Base-by-base conservation (phyloP, 1,140 invertebrate genomes). In the Drosophila burlai region DNA sequence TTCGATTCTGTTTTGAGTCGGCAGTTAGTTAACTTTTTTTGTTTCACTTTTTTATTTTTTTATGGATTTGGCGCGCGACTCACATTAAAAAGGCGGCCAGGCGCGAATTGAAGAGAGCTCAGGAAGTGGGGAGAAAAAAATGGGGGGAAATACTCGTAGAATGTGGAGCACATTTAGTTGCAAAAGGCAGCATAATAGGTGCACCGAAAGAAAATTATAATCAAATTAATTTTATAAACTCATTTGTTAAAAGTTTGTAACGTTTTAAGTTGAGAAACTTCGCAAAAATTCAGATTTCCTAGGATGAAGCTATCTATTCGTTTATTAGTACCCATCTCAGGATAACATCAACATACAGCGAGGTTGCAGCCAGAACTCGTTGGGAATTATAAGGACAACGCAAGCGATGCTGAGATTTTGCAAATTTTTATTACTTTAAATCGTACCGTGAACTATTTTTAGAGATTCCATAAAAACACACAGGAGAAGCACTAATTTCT, bases 11-110 rank as follows among this genome's bases (percentile, higher is more conserved):
- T 73, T 73, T 72, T 59, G 29, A 49, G 69, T 59, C 54, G 81
- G 76, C 81, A 67, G 79, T 83, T 83, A 67, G 67, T 84, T 61
- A 61, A 54, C 72, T 76, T 55, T 82, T 82, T 77, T 50, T 55
- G 21, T 55, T 55, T 54, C 31, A 52, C 29, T 63, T 40, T 60
- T 72, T 47, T 72, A 24, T 24, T 54, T 36, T 54, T 36, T 36
- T 24, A 38, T 71, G 80, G 81, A 83, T 86, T 86, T 86, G 66
- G 83, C 83, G 83, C 83, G 83, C 81, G 74, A 67, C 68, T 80
- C 61, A 42, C 55, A 75, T 83, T 71, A 76, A 78, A 78, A 82
- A 83, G 62, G 68, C 80, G 80, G 80, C 80, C 75, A 83, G 62
- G 58, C 71, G 62, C 67, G 65, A 68, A 81, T 62, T 82, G 54